phyloP scores from a whole-genome alignment of 1,140 invertebrate genomes.

The Cotesia chilonis region DNA sequence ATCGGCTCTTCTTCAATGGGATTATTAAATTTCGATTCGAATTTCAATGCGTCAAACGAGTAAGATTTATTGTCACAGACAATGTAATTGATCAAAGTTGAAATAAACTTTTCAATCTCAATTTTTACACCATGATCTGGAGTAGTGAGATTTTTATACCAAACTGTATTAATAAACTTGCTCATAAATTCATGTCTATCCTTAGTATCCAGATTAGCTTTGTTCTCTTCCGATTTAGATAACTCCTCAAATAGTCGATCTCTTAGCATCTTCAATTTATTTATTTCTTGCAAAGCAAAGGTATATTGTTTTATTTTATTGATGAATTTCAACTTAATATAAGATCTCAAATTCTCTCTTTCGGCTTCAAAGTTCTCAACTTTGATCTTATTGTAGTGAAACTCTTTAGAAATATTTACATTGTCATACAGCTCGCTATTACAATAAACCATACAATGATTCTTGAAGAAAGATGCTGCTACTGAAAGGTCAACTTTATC shows the following conservation, averaged over 20 bases:
- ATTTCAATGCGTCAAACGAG: background rate
- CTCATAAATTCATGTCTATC: background rate
- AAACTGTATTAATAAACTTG: background rate
- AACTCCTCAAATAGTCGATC: background rate
- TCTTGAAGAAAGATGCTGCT: background rate
- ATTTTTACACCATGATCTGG: background rate
- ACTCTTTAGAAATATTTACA: background rate
- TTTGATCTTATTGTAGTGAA: background rate
- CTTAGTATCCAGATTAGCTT: background rate
- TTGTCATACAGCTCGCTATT: background rate
- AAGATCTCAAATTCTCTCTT: background rate
- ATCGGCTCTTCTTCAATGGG: background rate
- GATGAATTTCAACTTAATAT: slow-evolving; percentile 5
- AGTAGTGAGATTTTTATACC: background rate
- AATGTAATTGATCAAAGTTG: background rate
- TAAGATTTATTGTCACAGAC: background rate
- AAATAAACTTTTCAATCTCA: background rate
- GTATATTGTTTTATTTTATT: background rate
- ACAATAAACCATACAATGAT: background rate
- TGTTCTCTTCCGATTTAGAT: background rate
- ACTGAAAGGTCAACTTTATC: background rate
- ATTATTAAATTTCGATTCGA: background rate
- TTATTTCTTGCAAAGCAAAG: background rate
- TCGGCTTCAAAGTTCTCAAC: background rate
- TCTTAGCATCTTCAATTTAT: background rate